Base-by-base conservation (phyloP, 2,888 invertebrate genomes). In the Flexamia atlantica region DNA sequence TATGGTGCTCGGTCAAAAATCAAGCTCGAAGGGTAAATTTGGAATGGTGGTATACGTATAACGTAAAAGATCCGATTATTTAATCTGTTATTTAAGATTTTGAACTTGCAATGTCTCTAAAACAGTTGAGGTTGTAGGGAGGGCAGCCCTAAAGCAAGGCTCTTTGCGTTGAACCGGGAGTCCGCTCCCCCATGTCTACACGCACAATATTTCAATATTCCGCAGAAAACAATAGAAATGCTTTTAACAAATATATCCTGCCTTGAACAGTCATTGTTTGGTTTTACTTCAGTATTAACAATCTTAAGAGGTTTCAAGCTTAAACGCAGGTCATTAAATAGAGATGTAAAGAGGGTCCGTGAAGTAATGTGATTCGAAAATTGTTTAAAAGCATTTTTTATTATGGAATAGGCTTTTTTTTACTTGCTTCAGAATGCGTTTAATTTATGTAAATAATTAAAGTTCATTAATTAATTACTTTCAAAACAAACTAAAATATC, bases 181-280 rank as follows among this genome's bases (percentile, higher is more conserved):
- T 30, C 64, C 28, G 17, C 10, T 17, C 30, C 28, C 28, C 25
- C 64, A 25, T 23, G 40, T 23, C 4, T 40, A 36, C n/a, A 70
- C 70, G 70, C 70, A 70, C 70, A 70, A 36, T 32, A 36, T 36
- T 70, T 25, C 36, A 70, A 70, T 70, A 70, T 70, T 70, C 1
- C 20, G 42, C 3, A 14, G 1, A 23, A 28, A 76, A 76, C 76
- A 76, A 76, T 76, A 25, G 76, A 76, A 76, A 76, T 76, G 76
- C 76, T 76, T 76, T 76, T 76, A 76, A 72, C 57, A 57, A 64
- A 64, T 64, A 64, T 64, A 7, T 64, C 64, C 28, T 64, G 30
- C 64, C 25, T 3, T 20, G 28, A 64, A 64, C 64, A 64, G 20
- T 25, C 14, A 64, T 64, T 64, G 17, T 64, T 64, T 4, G 9